Conservation (phyloP, 2,797 vertebrate species). For the Champsocephalus gunnari region DNA sequence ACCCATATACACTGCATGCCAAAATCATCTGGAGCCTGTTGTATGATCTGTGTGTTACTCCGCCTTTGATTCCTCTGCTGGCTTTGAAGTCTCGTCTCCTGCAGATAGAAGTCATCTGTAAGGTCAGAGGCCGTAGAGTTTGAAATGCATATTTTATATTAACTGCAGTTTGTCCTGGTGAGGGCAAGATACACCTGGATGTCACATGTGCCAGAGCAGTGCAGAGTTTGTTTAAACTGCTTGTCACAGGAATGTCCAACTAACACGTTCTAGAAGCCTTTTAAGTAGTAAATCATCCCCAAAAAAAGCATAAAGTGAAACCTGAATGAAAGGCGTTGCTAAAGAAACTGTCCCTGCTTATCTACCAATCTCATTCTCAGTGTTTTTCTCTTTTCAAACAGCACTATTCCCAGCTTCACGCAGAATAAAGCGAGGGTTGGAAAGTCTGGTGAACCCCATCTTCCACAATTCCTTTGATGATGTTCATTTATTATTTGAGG, state of each 20-base stretch:
- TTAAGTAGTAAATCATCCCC: constrained; percentile 6
- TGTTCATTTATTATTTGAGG: constrained; percentile 76
- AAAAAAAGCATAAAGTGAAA: constrained; percentile 2
- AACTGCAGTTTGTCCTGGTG: neutral
- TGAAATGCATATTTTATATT: constrained; percentile 15
- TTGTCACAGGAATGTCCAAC: constrained; percentile 19
- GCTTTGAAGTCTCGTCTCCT: constrained; percentile 67
- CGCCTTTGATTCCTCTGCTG: constrained; percentile 47
- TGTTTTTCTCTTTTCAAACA: constrained; percentile 31
- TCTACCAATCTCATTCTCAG: neutral
- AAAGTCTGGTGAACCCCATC: constrained; percentile 29
- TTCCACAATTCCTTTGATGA: constrained; percentile 70
- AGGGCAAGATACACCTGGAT: neutral
- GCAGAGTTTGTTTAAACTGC: constrained; percentile 6
- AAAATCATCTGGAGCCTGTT: constrained; percentile 59
- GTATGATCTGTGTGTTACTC: constrained; percentile 39
- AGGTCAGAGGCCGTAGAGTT: constrained; percentile 40
- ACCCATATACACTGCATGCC: neutral
- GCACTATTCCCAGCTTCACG: constrained; percentile 69
- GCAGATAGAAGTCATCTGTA: constrained; percentile 51
- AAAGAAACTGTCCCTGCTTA: neutral
- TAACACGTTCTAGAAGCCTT: constrained; percentile 24
- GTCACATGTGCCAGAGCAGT: constrained; percentile 35
- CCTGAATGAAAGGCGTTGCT: neutral
- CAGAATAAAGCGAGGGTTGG: constrained; percentile 52